A percentile compares a stretch with the other conserved stretches of the same genome.
These are phyloP conservation scores for Caenorhabditis macrosperma DNA, from an alignment of 2,888 invertebrate genomes.

Conservation along the genomic window DNA sequence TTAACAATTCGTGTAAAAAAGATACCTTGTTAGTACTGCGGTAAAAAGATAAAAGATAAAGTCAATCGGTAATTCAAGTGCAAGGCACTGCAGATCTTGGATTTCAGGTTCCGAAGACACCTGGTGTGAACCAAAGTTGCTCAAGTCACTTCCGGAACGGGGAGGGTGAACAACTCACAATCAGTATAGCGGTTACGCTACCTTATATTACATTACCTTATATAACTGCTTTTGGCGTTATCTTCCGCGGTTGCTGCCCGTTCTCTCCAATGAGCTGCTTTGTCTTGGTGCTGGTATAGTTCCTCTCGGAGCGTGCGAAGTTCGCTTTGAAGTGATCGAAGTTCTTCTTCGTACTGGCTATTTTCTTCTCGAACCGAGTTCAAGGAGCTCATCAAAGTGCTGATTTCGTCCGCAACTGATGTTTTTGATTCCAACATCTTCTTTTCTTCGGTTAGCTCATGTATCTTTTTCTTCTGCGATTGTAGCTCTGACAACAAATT, in stretches of 20 bases:
- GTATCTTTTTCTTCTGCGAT: slow-evolving; percentile 9
- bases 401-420: slow-evolving; percentile 72
- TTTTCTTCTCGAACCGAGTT: slow-evolving; percentile 65
- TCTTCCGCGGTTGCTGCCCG: slow-evolving; percentile 43
- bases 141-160: no score
- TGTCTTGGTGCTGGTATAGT: slow-evolving; percentile 57
- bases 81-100: no score
- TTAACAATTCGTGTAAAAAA: no score
- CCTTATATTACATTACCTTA: no score
- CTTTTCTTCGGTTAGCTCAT: slow-evolving; percentile 40
- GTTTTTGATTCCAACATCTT: slow-evolving; percentile 49
- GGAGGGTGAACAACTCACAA: no score
- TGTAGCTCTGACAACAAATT: slow-evolving; percentile 22
- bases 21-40: no score
- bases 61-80: no score
- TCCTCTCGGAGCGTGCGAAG: slow-evolving; percentile 56
- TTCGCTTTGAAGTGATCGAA: slow-evolving; percentile 46
- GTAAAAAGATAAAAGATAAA: no score
- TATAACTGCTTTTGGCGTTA: neutral
- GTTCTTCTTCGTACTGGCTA: slow-evolving; percentile 47
- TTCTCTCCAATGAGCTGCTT: slow-evolving; percentile 50
- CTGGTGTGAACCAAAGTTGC: no score
- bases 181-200: no score
- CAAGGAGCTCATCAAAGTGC: slow-evolving; percentile 71
- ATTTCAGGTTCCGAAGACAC: no score